phyloP scores from a whole-genome alignment of 2,888 invertebrate species.

The Leptinotarsa juncta region DNA sequence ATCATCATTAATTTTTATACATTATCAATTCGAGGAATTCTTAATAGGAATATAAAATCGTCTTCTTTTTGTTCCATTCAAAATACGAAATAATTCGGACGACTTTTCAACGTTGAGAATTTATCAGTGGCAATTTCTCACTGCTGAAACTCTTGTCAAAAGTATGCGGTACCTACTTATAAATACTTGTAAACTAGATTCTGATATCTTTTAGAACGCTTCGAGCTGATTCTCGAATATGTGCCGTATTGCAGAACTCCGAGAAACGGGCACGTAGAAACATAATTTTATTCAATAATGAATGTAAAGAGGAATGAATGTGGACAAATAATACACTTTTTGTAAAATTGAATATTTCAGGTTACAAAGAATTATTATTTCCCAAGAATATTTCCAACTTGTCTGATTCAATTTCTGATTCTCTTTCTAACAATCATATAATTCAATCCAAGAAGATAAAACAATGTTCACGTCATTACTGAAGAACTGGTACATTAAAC shows the following conservation, averaged over 20 bases:
- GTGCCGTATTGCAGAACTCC: not conserved
- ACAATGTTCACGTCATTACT: no score
- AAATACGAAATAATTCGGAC: slow-evolving; percentile 23
- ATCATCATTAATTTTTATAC: slow-evolving; percentile 19
- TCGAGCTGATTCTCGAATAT: slow-evolving; percentile 10
- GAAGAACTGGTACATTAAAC: no score
- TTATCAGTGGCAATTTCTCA: slow-evolving; percentile 26
- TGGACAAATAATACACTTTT: not conserved
- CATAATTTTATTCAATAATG: not conserved
- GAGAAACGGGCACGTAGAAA: not conserved
- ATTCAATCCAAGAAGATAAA: no score
- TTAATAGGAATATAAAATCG: slow-evolving; percentile 12
- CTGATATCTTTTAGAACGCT: slow-evolving; percentile 25
- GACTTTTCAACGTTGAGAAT: slow-evolving; percentile 25
- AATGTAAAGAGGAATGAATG: not conserved
- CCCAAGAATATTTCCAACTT: no score
- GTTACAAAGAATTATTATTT: not conserved
- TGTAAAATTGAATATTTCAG: not conserved
- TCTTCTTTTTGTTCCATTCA: slow-evolving; percentile 11
- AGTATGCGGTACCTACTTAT: slow-evolving; percentile 24
- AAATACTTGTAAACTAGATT: slow-evolving; percentile 29
- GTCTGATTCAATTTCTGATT: no score
- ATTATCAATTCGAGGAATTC: slow-evolving; percentile 16
- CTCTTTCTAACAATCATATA: no score
- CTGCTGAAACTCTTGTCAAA: slow-evolving; percentile 19